phyloP scores from a whole-genome alignment of 2,797 vertebrate species.

The Lithobates sylvaticus region DNA sequence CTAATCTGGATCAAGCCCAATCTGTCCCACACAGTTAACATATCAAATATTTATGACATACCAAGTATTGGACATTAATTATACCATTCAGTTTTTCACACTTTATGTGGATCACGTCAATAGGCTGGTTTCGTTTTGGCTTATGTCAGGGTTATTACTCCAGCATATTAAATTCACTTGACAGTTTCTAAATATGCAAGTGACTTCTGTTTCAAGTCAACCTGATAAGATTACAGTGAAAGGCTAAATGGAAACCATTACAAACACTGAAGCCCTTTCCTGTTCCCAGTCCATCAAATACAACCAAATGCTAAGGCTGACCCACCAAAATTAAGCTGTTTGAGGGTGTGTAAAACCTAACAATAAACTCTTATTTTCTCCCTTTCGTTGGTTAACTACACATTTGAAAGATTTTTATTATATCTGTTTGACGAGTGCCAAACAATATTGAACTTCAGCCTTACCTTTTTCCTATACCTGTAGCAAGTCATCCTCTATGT shows the following conservation, averaged over 20 bases:
- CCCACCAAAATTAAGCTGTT: slow-evolving; percentile 4
- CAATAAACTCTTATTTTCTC: too few relatives aligned
- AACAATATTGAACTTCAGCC: too few relatives aligned
- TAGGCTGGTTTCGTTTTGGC: slow-evolving; percentile 34
- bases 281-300: slow-evolving; percentile 32
- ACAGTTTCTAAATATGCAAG: slow-evolving; percentile 47
- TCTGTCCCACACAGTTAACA: slow-evolving; percentile 11
- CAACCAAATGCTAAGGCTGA: slow-evolving; percentile 1
- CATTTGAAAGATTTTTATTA: too few relatives aligned
- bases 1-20: neutral
- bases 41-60: slow-evolving; percentile 22
- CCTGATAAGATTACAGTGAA: slow-evolving; percentile 54
- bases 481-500: too few relatives aligned
- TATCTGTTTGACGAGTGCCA: too few relatives aligned
- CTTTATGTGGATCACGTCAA: slow-evolving; percentile 1
- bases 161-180: slow-evolving; percentile 42
- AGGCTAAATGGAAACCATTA: slow-evolving; percentile 44
- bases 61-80: neutral
- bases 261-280: slow-evolving; percentile 32
- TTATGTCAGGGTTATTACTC: slow-evolving; percentile 23
- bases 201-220: slow-evolving; percentile 45
- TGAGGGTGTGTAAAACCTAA: too few relatives aligned
- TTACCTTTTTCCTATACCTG: too few relatives aligned
- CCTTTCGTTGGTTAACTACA: too few relatives aligned
- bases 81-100: neutral